These are phyloP conservation scores for Tubulanus polymorphus DNA, from an alignment of 2,888 invertebrate genomes.

Conservation along the genomic window DNA sequence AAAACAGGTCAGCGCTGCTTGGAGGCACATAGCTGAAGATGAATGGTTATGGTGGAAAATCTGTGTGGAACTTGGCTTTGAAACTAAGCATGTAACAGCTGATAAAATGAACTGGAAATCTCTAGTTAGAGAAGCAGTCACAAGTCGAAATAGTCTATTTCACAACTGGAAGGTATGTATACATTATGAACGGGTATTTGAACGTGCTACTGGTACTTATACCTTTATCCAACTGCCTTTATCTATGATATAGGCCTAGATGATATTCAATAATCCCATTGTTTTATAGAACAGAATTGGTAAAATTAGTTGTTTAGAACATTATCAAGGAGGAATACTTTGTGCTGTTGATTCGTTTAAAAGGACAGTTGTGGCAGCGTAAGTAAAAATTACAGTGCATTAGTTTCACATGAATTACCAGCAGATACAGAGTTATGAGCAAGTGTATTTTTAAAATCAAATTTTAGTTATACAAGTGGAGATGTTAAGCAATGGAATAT, in stretches of 20 bases:
- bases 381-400: constrained; percentile 14
- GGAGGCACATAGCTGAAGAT: constrained; percentile 46
- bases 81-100: constrained; percentile 23
- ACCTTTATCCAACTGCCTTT: neutral
- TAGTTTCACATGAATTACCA: neutral
- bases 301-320: constrained; percentile 28
- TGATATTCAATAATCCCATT: constrained; percentile 1
- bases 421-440: too few relatives aligned
- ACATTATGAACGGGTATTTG: neutral
- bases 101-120: constrained; percentile 39
- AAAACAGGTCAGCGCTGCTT: constrained; percentile 44
- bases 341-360: constrained; percentile 29
- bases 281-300: constrained; percentile 34
- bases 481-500: constrained; percentile 41
- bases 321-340: constrained; percentile 38
- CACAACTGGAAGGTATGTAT: constrained; percentile 45
- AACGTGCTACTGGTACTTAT: neutral
- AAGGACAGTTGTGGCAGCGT: constrained; percentile 40
- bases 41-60: constrained; percentile 45
- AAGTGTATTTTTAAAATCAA: neutral
- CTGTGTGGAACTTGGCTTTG: constrained; percentile 33
- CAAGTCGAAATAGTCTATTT: constrained; percentile 24
- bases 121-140: constrained; percentile 30
- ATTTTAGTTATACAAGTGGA: constrained; percentile 39
- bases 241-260: neutral